A percentile compares a stretch with the other conserved stretches of the same genome.
These are phyloP conservation scores for Procavia capensis DNA, from an alignment of 2,113 vertebrate genomes.

Conservation along the genomic window DNA sequence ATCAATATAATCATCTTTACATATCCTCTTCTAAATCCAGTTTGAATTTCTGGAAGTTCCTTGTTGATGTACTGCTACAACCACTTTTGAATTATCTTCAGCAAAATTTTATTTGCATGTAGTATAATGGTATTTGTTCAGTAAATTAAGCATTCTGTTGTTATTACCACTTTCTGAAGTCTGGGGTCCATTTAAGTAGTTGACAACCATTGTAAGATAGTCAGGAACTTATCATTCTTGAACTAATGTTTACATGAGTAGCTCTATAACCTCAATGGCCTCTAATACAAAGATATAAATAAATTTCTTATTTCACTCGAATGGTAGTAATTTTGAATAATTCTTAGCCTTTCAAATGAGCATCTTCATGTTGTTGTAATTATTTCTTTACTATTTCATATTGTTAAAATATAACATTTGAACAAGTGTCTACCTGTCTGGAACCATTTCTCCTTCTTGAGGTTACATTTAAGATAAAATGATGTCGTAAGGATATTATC, in stretches of 20 bases:
- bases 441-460: neutral
- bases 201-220: neutral
- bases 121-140: too few species aligned
- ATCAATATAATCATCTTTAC: too few species aligned
- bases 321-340: neutral
- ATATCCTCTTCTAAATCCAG: too few species aligned
- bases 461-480: neutral
- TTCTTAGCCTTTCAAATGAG: neutral
- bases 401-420: conserved; percentile 47
- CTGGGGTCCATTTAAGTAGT: conserved; percentile 41
- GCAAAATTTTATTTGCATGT: too few species aligned
- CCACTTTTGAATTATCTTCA: too few species aligned
- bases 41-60: too few species aligned
- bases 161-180: neutral
- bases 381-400: neutral
- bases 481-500: conserved; percentile 8
- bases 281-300: neutral
- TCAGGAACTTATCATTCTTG: neutral
- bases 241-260: conserved; percentile 3
- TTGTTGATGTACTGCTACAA: too few species aligned
- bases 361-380: neutral
- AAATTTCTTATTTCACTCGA: neutral
- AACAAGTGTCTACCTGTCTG: neutral
- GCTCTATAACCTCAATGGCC: neutral
- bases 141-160: too few species aligned